Conservation (phyloP, 1,140 invertebrate species). For the Penaeus japonicus region DNA sequence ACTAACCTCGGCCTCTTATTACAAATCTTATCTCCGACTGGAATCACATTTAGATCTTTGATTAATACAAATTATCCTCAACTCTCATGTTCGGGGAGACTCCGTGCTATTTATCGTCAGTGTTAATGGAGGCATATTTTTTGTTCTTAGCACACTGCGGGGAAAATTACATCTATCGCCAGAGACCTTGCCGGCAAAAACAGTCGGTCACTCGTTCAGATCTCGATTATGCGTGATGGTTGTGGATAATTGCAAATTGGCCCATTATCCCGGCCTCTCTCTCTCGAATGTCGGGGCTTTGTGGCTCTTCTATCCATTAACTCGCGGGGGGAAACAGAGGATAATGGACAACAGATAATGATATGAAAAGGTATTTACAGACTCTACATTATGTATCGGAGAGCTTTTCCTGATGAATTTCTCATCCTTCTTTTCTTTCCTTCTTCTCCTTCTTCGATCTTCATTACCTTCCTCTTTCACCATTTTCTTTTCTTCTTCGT, state of each 20-base stretch:
- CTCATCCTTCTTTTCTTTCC: too few relatives aligned
- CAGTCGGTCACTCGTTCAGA: background rate
- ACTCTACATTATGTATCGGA: too few relatives aligned
- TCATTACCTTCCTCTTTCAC: too few relatives aligned
- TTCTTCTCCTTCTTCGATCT: too few relatives aligned
- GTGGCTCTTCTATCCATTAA: background rate
- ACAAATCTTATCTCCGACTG: background rate
- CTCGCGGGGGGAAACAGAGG: background rate
- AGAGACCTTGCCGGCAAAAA: background rate
- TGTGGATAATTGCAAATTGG: conserved; percentile 11
- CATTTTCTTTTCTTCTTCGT: too few relatives aligned
- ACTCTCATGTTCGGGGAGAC: background rate
- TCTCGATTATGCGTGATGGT: background rate
- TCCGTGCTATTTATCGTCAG: background rate
- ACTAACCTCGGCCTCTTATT: background rate
- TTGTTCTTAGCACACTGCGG: background rate
- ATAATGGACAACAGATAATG: background rate
- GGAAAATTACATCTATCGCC: background rate
- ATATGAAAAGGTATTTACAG: background rate
- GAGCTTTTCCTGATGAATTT: too few relatives aligned
- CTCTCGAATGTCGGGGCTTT: background rate
- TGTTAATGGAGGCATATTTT: conserved; percentile 6
- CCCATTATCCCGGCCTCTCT: background rate
- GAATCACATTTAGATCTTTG: conserved; percentile 7
- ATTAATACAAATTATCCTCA: conserved; percentile 10